Percentiles rank a stretch among this genome's conserved stretches.
Conservation (phyloP, 2,113 vertebrate species). For the Aepyceros melampus region DNA sequence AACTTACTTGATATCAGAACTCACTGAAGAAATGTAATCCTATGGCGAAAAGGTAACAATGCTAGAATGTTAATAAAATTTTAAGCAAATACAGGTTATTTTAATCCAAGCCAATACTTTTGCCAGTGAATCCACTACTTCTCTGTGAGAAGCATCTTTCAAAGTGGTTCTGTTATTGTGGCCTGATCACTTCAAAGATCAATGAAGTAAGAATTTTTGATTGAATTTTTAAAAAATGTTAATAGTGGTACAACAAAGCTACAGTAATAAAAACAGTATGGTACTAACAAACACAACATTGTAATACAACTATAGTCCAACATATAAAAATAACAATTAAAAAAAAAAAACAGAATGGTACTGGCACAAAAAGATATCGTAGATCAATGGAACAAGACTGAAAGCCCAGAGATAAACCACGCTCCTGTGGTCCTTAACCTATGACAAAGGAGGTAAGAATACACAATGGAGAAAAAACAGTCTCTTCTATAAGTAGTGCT, state of each 20-base stretch:
- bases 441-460: neutral
- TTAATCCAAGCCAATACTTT: neutral
- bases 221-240: neutral
- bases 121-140: neutral
- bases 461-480: neutral
- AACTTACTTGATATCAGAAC: neutral
- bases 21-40: neutral
- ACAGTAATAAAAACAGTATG: neutral
- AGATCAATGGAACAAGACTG: neutral
- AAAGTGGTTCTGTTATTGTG: neutral
- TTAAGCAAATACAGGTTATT: neutral
- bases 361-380: neutral
- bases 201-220: neutral
- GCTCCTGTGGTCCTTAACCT: neutral
- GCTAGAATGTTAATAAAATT: neutral
- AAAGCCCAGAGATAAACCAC: neutral
- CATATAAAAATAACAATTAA: neutral
- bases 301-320: neutral
- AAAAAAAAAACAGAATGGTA: neutral
- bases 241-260: neutral
- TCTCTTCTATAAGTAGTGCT: neutral
- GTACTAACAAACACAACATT: neutral
- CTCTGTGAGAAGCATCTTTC: neutral
- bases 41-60: neutral
- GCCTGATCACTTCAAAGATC: neutral